These are phyloP conservation scores for Margarornis squamiger DNA, from an alignment of 2,797 vertebrate genomes.

Conservation along the genomic window DNA sequence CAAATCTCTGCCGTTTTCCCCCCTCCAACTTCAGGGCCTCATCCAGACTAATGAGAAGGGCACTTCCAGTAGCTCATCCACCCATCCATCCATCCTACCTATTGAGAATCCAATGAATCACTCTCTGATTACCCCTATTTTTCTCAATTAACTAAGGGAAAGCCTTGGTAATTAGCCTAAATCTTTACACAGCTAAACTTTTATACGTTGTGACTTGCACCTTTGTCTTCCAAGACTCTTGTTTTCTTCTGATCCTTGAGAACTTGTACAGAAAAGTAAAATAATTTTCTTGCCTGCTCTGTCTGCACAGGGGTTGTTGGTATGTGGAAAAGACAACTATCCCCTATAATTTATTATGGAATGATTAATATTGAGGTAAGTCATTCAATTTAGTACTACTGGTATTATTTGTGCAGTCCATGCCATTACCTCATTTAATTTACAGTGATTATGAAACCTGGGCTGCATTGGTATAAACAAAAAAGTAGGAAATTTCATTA, in stretches of 20 bases:
- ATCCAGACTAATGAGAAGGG: background rate
- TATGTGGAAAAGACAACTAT: background rate
- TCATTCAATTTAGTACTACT: background rate
- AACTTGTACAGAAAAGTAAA: background rate
- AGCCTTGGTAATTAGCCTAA: background rate
- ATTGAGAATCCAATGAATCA: accelerated
- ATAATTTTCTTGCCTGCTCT: background rate
- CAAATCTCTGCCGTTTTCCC: background rate
- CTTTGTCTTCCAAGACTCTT: background rate
- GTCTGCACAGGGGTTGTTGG: background rate
- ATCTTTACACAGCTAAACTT: background rate
- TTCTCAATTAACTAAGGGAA: background rate
- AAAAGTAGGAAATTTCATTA: slow-evolving; percentile 51
- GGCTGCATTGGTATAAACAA: slow-evolving; percentile 3
- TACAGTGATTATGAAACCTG: slow-evolving; percentile 37
- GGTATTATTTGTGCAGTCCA: background rate
- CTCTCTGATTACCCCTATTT: background rate
- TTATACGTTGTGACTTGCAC: background rate
- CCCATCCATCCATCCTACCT: background rate
- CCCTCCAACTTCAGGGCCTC: background rate
- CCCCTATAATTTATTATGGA: background rate
- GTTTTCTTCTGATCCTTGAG: background rate
- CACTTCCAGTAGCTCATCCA: background rate
- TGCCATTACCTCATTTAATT: slow-evolving; percentile 49
- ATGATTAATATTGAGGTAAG: background rate